Conservation (phyloP, 2,113 vertebrate genomes). For the Neolamprologus falcicula region DNA sequence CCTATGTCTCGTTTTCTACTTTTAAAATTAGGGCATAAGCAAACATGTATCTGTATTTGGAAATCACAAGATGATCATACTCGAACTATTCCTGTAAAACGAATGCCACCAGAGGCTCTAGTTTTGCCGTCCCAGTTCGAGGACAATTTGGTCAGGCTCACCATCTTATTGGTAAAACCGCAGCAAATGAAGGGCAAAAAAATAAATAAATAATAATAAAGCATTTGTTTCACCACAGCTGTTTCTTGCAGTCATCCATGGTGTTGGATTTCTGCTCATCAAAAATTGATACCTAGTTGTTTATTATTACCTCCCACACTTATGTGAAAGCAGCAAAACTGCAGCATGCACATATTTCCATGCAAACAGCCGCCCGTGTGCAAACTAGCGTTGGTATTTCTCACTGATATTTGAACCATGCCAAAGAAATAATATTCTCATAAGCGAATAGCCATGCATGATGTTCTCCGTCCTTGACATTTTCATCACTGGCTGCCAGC, state of each 20-base stretch:
- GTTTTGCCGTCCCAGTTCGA: not conserved
- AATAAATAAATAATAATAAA: fast-evolving
- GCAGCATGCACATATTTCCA: not conserved
- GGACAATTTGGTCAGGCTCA: not conserved
- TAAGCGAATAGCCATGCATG: not conserved
- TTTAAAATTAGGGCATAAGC: not conserved
- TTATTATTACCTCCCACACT: constrained; percentile 23
- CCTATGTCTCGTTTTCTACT: not conserved
- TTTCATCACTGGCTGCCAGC: not conserved
- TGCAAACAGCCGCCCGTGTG: not conserved
- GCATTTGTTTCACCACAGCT: not conserved
- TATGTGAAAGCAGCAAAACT: not conserved
- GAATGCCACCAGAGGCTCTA: not conserved
- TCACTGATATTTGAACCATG: not conserved
- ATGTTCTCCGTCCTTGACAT: not conserved
- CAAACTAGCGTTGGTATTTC: not conserved
- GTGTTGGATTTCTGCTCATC: constrained; percentile 29
- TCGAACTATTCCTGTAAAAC: not conserved
- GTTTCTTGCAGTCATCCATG: not conserved
- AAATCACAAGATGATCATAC: constrained; percentile 37
- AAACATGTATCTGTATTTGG: not conserved
- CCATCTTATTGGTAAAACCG: not conserved
- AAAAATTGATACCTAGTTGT: constrained; percentile 35
- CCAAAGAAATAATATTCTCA: not conserved
- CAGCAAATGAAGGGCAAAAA: not conserved